Conservation (phyloP, 2,797 vertebrate species). For the Chloroceryle inda region DNA sequence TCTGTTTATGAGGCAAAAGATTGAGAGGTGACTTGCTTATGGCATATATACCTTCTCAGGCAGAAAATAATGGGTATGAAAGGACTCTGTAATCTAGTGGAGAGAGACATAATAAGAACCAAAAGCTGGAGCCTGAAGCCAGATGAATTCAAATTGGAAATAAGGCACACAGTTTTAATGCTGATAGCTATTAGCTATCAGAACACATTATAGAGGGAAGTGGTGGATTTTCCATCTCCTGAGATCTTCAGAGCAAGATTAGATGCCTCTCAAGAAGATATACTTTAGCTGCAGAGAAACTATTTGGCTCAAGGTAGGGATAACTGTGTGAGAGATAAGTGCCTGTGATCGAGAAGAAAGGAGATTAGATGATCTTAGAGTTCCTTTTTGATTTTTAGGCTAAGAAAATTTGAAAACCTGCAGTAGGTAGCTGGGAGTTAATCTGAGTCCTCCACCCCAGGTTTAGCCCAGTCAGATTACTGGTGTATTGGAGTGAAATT, state of each 20-base stretch:
- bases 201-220: slow-evolving; percentile 54
- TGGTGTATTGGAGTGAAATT: slow-evolving; percentile 9
- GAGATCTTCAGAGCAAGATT: slow-evolving; percentile 72
- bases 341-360: slow-evolving; percentile 55
- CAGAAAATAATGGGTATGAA: slow-evolving; percentile 67
- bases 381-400: slow-evolving; percentile 20
- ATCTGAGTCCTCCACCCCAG: slow-evolving; percentile 22
- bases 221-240: slow-evolving; percentile 65
- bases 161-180: slow-evolving; percentile 64
- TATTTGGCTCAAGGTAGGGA: slow-evolving; percentile 49
- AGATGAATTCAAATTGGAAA: slow-evolving; percentile 73
- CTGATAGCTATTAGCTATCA: slow-evolving; percentile 68
- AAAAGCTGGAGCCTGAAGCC: slow-evolving; percentile 63
- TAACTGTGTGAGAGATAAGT: slow-evolving; percentile 56
- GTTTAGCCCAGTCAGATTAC: slow-evolving; percentile 33
- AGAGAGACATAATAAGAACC: slow-evolving; percentile 62
- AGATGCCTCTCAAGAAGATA: slow-evolving; percentile 54
- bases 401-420: slow-evolving; percentile 17
- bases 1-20: slow-evolving; percentile 54
- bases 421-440: not conserved
- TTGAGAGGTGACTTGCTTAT: slow-evolving; percentile 57
- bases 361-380: slow-evolving; percentile 54
- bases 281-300: slow-evolving; percentile 51
- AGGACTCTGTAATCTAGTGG: slow-evolving; percentile 63
- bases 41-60: slow-evolving; percentile 57